Percentiles rank a stretch among this genome's conserved stretches.
These are phyloP conservation scores for Drosophila navojoa DNA, from an alignment of 1,140 invertebrate species.

Conservation along the genomic window DNA sequence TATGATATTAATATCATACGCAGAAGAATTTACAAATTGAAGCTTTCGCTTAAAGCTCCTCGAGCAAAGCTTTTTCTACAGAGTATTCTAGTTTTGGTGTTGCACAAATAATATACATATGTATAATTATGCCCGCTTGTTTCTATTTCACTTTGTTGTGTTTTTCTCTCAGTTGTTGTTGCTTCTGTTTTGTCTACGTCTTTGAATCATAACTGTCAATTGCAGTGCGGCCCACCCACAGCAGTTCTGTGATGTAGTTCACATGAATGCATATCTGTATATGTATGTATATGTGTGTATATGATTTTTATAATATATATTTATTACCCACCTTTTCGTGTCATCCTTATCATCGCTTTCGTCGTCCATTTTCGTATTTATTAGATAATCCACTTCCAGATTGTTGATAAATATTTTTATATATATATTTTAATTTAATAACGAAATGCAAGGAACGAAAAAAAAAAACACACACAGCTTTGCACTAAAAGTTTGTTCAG, in stretches of 20 bases:
- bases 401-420: slow-evolving; percentile 2
- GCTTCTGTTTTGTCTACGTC: slow-evolving; percentile 25
- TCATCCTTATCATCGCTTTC: slow-evolving; percentile 89
- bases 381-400: slow-evolving; percentile 64
- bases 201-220: slow-evolving; percentile 50
- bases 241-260: neutral
- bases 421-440: slow-evolving; percentile 10
- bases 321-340: slow-evolving; percentile 86
- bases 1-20: too few relatives aligned
- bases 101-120: too few relatives aligned
- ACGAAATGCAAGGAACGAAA: neutral
- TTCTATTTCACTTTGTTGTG: neutral
- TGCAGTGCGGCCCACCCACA: slow-evolving; percentile 33
- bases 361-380: slow-evolving; percentile 85
- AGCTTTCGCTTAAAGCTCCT: neutral
- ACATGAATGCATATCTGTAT: neutral
- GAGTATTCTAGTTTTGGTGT: neutral
- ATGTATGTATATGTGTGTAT: neutral
- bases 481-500: slow-evolving; percentile 5
- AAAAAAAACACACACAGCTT: slow-evolving; percentile 8
- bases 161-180: neutral
- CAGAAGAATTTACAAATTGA: too few relatives aligned
- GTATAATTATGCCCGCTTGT: neutral
- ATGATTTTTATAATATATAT: slow-evolving; percentile 4
- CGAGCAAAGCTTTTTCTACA: neutral